These are phyloP conservation scores for Leuctra nigra DNA, from an alignment of 2,888 invertebrate genomes.

Conservation along the genomic window DNA sequence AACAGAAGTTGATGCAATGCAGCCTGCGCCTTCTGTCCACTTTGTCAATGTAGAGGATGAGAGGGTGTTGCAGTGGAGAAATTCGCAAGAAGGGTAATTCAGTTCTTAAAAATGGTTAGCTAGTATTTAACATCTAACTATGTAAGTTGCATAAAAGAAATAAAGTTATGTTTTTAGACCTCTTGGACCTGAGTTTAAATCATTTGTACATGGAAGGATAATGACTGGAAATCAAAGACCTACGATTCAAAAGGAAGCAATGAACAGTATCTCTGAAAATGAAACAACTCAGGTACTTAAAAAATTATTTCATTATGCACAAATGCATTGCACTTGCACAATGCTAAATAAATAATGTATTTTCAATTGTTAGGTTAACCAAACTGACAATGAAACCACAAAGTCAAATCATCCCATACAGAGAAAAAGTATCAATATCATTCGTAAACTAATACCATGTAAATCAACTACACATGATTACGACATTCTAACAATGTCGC, in stretches of 20 bases:
- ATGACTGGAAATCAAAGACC: too few relatives aligned
- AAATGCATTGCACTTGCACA: too few relatives aligned
- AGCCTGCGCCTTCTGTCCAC: conserved; percentile 1
- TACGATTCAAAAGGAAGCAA: too few relatives aligned
- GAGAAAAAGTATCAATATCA: not conserved
- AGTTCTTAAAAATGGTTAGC: too few relatives aligned
- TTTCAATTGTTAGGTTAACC: not conserved
- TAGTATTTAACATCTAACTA: too few relatives aligned
- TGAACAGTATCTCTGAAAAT: too few relatives aligned
- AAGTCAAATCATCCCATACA: not conserved
- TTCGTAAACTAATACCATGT: not conserved
- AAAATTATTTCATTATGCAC: too few relatives aligned
- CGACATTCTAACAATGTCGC: not conserved
- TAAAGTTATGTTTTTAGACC: not conserved
- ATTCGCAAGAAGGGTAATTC: conserved; percentile 9
- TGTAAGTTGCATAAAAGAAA: not conserved
- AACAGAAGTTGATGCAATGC: not conserved
- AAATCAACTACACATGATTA: not conserved
- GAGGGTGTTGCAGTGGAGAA: not conserved
- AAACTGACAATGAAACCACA: not conserved
- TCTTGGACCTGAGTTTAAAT: not conserved
- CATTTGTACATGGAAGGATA: not conserved
- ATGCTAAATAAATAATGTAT: not conserved
- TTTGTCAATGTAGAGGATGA: conserved; percentile 3
- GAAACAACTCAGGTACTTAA: too few relatives aligned